A percentile compares a stretch with the other conserved stretches of the same genome.
These are phyloP conservation scores for Doris montereyensis DNA, from an alignment of 2,888 invertebrate genomes.

Conservation along the genomic window DNA sequence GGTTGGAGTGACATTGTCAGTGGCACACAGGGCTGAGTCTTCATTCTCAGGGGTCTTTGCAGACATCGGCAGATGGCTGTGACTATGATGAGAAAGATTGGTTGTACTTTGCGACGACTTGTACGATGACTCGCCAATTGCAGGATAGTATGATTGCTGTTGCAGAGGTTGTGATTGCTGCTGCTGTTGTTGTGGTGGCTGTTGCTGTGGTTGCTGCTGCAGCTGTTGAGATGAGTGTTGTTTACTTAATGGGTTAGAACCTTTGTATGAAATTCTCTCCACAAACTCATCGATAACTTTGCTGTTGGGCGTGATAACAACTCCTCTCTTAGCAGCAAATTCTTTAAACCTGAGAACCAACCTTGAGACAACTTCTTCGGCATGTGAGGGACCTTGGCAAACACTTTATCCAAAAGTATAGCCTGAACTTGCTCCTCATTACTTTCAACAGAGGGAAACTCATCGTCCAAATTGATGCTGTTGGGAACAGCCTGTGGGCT, in stretches of 20 bases:
- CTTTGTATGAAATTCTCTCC: slow-evolving; percentile 37
- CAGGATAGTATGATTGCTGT: background rate
- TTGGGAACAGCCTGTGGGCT: no score
- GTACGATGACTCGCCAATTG: no score
- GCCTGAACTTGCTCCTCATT: slow-evolving; percentile 36
- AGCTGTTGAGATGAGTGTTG: background rate
- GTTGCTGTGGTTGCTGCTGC: background rate
- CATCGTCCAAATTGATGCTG: no score
- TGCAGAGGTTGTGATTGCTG: background rate
- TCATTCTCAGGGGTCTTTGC: no score
- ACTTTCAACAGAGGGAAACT: slow-evolving; percentile 4
- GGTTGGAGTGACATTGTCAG: no score
- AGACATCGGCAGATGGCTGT: no score
- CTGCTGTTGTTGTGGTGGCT: background rate
- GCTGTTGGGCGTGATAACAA: slow-evolving; percentile 34
- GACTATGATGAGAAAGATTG: no score
- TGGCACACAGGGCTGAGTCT: no score
- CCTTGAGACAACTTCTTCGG: slow-evolving; percentile 35
- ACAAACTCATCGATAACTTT: slow-evolving; percentile 42
- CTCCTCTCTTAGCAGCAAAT: slow-evolving; percentile 30
- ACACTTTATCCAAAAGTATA: slow-evolving; percentile 34
- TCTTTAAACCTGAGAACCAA: slow-evolving; percentile 34
- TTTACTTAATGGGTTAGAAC: background rate
- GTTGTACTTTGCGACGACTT: no score
- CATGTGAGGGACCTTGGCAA: slow-evolving; percentile 40